Evolutionary conservation across 2,888 invertebrate genomes (phyloP).

Genomic region (Nymphalis urticae): DNA sequence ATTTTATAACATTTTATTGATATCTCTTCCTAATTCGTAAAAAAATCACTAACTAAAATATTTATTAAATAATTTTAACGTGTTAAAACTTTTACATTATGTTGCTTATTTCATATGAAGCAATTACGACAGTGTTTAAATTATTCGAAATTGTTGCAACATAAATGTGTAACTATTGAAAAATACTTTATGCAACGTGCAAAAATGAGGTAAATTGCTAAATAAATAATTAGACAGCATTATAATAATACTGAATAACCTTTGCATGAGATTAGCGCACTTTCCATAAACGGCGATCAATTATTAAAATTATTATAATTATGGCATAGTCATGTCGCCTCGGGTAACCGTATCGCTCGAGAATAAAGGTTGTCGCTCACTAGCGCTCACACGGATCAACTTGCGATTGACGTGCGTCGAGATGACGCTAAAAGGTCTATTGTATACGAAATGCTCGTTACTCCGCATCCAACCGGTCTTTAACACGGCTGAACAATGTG

Average conservation of each 20-base stretch:
- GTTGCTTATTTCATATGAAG: too few species aligned
- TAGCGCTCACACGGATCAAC: constrained; percentile 53
- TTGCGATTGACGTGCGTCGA: constrained; percentile 74
- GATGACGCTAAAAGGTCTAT: constrained; percentile 81
- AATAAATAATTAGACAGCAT: constrained; percentile 21
- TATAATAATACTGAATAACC: constrained; percentile 18
- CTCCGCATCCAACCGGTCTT: constrained; percentile 73
- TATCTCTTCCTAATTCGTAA: constrained; percentile 35
- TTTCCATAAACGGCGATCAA: constrained; percentile 31
- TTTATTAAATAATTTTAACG: background rate
- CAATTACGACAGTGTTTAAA: background rate
- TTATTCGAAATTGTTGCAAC: background rate
- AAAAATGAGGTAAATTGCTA: constrained; percentile 12
- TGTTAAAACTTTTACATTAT: background rate
- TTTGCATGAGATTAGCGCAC: constrained; percentile 33
- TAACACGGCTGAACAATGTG: constrained; percentile 77
- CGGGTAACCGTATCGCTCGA: constrained; percentile 42
- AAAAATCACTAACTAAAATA: background rate
- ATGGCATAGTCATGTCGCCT: constrained; percentile 38
- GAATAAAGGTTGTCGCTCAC: constrained; percentile 65
- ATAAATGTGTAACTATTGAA: background rate
- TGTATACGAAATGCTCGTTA: constrained; percentile 80
- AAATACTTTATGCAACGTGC: background rate
- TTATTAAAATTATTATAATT: constrained; percentile 42
- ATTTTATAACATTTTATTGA: constrained; percentile 56